Base-by-base conservation (phyloP, 2,888 invertebrate genomes). In the Acleris literana region DNA sequence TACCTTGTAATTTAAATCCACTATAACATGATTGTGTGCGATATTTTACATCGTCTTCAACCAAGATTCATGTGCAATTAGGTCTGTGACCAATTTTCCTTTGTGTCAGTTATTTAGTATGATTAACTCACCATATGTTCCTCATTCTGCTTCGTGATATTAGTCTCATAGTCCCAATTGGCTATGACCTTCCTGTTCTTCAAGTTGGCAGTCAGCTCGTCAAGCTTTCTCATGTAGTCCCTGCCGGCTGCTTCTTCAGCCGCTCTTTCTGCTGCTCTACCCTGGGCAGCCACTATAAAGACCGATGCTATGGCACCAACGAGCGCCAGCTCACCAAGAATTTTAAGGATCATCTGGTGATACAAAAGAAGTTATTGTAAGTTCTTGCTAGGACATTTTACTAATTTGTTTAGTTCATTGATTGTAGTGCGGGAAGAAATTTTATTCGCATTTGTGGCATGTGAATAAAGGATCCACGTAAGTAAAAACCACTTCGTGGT, bases 131-230 rank as follows among this genome's bases (percentile, higher is more conserved):
- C 90, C 81, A 91, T 87, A 16, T 76, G 74, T 43, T 93, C 93
- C 62, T 95, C 93, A 84, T 95, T 97, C 63, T 93, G 90, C 22
- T 94, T 93, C 0, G 95, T 97, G 16, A 97, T 93, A 80, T 97
- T 96, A 1, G 95, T 95, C 39, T 94, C 94, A 78, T 96, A 97
- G 11, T 93, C 93, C 97, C 97, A 97, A 16, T 93, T 87, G 0
- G 96, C 95, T n/a, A 95, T 75, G 0, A 91, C 82, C 56, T 87
- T 89, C 64, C 91, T 90, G 74, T 96, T 95, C 63, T 83, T 92
- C 61, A 94, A 91, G 60, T 90, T 88, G 0, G 93, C 93, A 20
- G 92, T 87, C 62, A 94, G 86, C n/a, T 92, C 93, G 73, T 96
- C 95, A 5, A 95, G 77, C 13, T 93, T 88, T 64, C 93, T 81